Percentiles rank a stretch among this genome's conserved stretches.
Conservation (phyloP, 2,113 vertebrate genomes). For the Carassius auratus region DNA sequence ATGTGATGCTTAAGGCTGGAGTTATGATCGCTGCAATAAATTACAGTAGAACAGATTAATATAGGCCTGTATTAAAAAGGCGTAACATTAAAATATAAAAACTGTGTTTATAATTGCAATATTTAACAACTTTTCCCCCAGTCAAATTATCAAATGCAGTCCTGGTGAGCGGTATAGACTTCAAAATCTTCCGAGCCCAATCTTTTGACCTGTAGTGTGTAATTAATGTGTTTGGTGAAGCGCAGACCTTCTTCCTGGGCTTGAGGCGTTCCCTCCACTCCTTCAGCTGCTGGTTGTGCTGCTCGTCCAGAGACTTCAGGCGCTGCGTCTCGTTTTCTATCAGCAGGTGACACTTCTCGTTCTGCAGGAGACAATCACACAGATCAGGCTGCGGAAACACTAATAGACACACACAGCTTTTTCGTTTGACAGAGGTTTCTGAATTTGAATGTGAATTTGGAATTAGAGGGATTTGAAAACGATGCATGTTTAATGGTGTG, state of each 20-base stretch:
- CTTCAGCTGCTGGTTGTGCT: slow-evolving; percentile 86
- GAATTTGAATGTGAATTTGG: no score
- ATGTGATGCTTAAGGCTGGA: no score
- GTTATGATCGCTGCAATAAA: no score
- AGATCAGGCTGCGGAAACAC: not conserved
- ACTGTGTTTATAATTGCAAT: not conserved
- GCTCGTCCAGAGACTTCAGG: slow-evolving; percentile 89
- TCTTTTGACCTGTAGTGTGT: not conserved
- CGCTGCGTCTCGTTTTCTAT: slow-evolving; percentile 93
- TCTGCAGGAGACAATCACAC: slow-evolving; percentile 71
- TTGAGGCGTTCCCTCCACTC: slow-evolving; percentile 91
- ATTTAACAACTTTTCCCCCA: not conserved
- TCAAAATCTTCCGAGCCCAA: not conserved
- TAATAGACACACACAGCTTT: not conserved
- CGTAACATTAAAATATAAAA: not conserved
- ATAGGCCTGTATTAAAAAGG: no score
- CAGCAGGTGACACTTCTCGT: slow-evolving; percentile 95
- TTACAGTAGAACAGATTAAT: no score
- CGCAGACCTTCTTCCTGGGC: slow-evolving; percentile 87
- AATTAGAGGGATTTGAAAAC: no score
- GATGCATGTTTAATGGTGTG: no score
- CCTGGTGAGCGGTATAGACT: not conserved
- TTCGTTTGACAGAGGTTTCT: no score
- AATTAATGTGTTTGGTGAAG: not conserved
- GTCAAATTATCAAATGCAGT: not conserved